Percentiles rank a stretch among this genome's conserved stretches.
phyloP scores from a whole-genome alignment of 2,797 vertebrate species.

The Coregonus suidteri region DNA sequence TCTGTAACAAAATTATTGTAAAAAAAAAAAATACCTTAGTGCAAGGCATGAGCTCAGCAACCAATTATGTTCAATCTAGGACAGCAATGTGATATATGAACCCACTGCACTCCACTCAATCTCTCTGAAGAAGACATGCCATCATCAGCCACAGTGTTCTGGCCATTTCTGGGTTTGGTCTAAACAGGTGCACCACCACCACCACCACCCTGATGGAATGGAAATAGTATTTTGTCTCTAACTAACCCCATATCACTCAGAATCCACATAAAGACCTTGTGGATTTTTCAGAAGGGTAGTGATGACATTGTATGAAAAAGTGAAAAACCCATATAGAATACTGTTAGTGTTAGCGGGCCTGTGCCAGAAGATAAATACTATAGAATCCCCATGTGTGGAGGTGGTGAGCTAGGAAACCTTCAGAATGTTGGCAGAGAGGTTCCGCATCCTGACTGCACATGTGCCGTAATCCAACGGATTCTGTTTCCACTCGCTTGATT shows the following conservation, averaged over 20 bases:
- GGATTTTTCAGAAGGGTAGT: conserved; percentile 46
- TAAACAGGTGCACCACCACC: conserved; percentile 69
- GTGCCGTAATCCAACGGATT: conserved; percentile 49
- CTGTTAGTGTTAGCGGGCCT: conserved; percentile 34
- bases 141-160: conserved; percentile 50
- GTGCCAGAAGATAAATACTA: conserved; percentile 60
- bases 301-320: conserved; percentile 38
- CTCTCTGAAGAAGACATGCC: conserved; percentile 54
- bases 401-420: conserved; percentile 50
- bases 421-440: conserved; percentile 47
- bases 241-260: conserved; percentile 54
- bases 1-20: neutral
- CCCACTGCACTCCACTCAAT: conserved; percentile 41
- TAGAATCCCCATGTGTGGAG: conserved; percentile 64
- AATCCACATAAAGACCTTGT: conserved; percentile 61
- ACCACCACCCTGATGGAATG: conserved; percentile 38
- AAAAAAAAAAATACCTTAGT: conserved; percentile 31
- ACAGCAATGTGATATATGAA: neutral
- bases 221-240: conserved; percentile 51
- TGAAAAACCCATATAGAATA: conserved; percentile 49
- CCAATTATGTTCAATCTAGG: conserved; percentile 13
- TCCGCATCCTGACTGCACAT: conserved; percentile 30
- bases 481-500: conserved; percentile 41
- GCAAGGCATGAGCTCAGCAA: conserved; percentile 58
- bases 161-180: conserved; percentile 58